phyloP scores from a whole-genome alignment of 2,113 vertebrate species.

The Chaetorhynchus papuensis region DNA sequence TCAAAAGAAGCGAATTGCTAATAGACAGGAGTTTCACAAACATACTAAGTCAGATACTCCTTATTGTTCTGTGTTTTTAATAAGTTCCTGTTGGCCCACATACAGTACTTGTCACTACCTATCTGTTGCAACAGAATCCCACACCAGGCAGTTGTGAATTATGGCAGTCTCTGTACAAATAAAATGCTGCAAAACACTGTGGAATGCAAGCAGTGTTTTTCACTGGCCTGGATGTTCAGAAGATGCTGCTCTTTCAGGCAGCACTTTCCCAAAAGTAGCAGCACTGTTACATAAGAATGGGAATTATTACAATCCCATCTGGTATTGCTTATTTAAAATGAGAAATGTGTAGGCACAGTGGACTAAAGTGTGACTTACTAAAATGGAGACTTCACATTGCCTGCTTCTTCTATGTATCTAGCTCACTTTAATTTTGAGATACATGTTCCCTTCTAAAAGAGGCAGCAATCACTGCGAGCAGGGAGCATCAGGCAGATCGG shows the following conservation, averaged over 20 bases:
- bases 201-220: background rate
- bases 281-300: background rate
- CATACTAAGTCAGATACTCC: background rate
- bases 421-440: slow-evolving; percentile 36
- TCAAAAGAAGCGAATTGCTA: slow-evolving; percentile 17
- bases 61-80: slow-evolving; percentile 12
- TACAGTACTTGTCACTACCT: slow-evolving; percentile 2
- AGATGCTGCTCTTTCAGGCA: background rate
- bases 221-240: background rate
- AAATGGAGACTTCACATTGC: background rate
- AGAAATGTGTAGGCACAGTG: background rate
- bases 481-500: background rate
- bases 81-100: slow-evolving; percentile 20
- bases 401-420: background rate
- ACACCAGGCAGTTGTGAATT: background rate
- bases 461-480: background rate
- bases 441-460: background rate
- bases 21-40: slow-evolving; percentile 37
- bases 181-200: background rate
- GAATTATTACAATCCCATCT: slow-evolving; percentile 25
- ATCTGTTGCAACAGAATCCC: background rate
- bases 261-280: background rate
- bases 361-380: background rate
- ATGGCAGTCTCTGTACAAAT: background rate
- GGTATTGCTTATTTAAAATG: background rate